Evolutionary conservation across 1,140 invertebrate genomes (phyloP).

Genomic region (Dysdera silvatica): DNA sequence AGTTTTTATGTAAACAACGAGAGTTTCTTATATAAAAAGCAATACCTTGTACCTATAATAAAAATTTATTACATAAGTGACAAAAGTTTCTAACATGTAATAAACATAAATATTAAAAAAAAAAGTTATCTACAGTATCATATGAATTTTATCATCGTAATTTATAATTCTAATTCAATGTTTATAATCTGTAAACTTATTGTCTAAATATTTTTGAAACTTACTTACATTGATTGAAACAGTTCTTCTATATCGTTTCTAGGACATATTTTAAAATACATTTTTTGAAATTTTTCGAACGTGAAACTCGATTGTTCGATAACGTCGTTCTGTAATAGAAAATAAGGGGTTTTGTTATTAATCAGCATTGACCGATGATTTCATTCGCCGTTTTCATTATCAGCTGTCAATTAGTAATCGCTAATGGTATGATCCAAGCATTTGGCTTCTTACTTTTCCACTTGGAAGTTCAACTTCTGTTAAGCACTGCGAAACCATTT

Average conservation of each 20-base stretch:
- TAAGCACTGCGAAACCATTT: constrained; percentile 93
- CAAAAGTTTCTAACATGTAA: neutral
- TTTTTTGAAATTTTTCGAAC: constrained; percentile 95
- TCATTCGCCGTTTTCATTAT: too few species aligned
- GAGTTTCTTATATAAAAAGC: too few species aligned
- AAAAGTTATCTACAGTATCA: neutral
- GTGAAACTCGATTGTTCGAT: constrained; percentile 93
- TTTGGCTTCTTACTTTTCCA: constrained; percentile 81
- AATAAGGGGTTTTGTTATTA: too few species aligned
- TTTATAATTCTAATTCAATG: too few species aligned
- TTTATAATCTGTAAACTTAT: neutral
- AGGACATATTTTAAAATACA: constrained; percentile 99
- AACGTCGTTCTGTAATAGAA: constrained; percentile 76
- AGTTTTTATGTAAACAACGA: too few species aligned
- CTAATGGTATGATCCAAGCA: too few species aligned
- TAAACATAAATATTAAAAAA: neutral
- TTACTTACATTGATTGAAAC: constrained; percentile 88
- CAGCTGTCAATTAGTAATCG: too few species aligned
- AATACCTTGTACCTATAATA: neutral
- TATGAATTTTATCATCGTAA: constrained; percentile 1
- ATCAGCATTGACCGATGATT: too few species aligned
- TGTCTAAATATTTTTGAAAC: neutral
- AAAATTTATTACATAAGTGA: neutral
- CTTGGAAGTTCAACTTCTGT: constrained; percentile 86
- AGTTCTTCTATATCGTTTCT: constrained; percentile 98